Percentiles rank a stretch among this genome's conserved stretches.
Conservation (phyloP, 2,888 invertebrate species). For the Dysmachus trigonus region DNA sequence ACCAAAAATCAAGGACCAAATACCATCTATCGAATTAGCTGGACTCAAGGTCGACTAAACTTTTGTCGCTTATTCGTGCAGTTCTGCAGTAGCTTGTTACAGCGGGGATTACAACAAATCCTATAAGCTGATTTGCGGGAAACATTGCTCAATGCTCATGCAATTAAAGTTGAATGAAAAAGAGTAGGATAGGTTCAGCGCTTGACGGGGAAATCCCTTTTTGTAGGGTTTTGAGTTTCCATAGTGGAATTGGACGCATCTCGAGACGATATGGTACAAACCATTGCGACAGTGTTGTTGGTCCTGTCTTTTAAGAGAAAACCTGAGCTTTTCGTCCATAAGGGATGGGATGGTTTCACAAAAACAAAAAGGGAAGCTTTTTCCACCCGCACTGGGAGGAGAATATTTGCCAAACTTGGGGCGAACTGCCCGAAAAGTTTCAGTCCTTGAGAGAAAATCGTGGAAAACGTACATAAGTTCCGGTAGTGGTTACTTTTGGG, state of each 20-base stretch:
- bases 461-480: neutral
- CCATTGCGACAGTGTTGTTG: neutral
- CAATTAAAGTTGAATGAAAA: neutral
- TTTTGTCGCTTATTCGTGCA: neutral
- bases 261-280: neutral
- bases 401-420: neutral
- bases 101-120: neutral
- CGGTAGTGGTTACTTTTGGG: neutral
- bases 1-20: neutral
- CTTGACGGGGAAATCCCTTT: neutral
- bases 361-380: constrained; percentile 6
- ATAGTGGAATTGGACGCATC: neutral
- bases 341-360: neutral
- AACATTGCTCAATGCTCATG: neutral
- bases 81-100: neutral
- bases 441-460: constrained; percentile 38
- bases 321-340: neutral
- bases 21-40: neutral
- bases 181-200: neutral
- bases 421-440: constrained; percentile 15
- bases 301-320: neutral
- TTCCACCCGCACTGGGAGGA: neutral
- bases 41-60: neutral
- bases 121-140: neutral
- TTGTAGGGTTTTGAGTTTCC: neutral